phyloP scores from a whole-genome alignment of 2,797 vertebrate genomes.

The Macroramphosus scolopax region DNA sequence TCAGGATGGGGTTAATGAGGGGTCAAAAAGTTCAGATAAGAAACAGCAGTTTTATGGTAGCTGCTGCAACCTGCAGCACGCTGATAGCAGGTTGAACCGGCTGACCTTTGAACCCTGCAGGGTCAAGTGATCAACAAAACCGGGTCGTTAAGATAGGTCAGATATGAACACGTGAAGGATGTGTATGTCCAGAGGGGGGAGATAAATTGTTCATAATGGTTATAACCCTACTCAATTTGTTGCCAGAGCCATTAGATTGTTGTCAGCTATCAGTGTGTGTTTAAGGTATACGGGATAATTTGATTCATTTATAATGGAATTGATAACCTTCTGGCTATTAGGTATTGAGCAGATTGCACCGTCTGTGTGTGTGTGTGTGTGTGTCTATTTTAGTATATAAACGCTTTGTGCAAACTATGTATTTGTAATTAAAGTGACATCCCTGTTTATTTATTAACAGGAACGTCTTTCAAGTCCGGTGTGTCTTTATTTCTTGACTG shows the following conservation, averaged over 20 bases:
- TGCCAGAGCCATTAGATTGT: conserved; percentile 67
- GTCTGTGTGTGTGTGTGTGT: conserved; percentile 9
- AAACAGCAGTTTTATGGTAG: conserved; percentile 56
- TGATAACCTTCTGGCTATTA: conserved; percentile 46
- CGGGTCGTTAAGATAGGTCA: conserved; percentile 62
- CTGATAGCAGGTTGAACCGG: conserved; percentile 70
- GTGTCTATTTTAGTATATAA: background rate
- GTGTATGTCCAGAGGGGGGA: conserved; percentile 34
- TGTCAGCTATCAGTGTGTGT: conserved; percentile 63
- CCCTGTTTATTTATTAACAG: too few relatives aligned
- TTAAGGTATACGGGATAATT: conserved; percentile 51
- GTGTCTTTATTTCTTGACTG: conserved; percentile 36
- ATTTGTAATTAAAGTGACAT: too few relatives aligned
- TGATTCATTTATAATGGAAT: conserved; percentile 53
- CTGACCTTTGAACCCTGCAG: conserved; percentile 62
- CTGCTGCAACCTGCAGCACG: conserved; percentile 51
- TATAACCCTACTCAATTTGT: conserved; percentile 65
- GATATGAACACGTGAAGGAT: conserved; percentile 67
- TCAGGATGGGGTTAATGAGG: conserved; percentile 68
- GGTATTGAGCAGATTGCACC: conserved; percentile 21
- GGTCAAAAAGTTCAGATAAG: conserved; percentile 73
- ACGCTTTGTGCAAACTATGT: too few relatives aligned
- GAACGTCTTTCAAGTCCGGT: conserved; percentile 4
- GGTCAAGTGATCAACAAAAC: conserved; percentile 67
- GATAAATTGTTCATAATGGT: conserved; percentile 69